Evolutionary conservation across 1,140 invertebrate genomes (phyloP).

Genomic region (Dysdera silvatica): DNA sequence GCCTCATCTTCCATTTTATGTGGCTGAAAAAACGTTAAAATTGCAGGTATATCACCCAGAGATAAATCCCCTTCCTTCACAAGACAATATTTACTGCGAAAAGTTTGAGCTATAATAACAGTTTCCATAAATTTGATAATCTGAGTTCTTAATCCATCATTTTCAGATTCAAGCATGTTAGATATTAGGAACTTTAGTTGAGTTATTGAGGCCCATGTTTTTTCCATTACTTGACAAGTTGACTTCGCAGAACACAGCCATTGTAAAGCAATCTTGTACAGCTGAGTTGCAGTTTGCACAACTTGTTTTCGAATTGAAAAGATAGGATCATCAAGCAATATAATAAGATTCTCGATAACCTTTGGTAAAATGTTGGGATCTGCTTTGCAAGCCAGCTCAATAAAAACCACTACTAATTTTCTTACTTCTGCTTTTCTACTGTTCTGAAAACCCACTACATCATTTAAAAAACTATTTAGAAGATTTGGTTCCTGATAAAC

Average conservation of each 20-base stretch:
- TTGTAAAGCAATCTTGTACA: slow-evolving; percentile 68
- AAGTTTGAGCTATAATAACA: slow-evolving; percentile 81
- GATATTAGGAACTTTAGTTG: slow-evolving; percentile 77
- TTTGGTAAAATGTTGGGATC: slow-evolving; percentile 72
- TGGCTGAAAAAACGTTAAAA: slow-evolving; percentile 70
- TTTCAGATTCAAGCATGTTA: slow-evolving; percentile 89
- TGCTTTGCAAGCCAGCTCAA: slow-evolving; percentile 88
- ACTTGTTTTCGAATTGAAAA: slow-evolving; percentile 86
- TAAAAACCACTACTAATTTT: slow-evolving; percentile 81
- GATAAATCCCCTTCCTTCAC: slow-evolving; percentile 55
- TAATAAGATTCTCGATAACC: slow-evolving; percentile 64
- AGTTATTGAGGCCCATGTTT: slow-evolving; percentile 73
- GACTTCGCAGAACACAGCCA: slow-evolving; percentile 20
- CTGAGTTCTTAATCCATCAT: slow-evolving; percentile 90
- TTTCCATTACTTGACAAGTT: slow-evolving; percentile 62
- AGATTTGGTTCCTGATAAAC: slow-evolving; percentile 71
- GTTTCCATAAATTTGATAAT: slow-evolving; percentile 93
- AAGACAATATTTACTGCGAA: slow-evolving; percentile 23
- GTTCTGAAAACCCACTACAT: slow-evolving; percentile 78
- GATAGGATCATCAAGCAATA: slow-evolving; percentile 68
- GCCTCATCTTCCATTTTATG: slow-evolving; percentile 91
- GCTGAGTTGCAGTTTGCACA: slow-evolving; percentile 73
- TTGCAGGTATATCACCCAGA: slow-evolving; percentile 71
- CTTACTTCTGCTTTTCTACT: slow-evolving; percentile 79
- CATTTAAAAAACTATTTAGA: slow-evolving; percentile 74